These are phyloP conservation scores for Cephus rjabovi DNA, from an alignment of 2,888 invertebrate genomes.

Conservation along the genomic window DNA sequence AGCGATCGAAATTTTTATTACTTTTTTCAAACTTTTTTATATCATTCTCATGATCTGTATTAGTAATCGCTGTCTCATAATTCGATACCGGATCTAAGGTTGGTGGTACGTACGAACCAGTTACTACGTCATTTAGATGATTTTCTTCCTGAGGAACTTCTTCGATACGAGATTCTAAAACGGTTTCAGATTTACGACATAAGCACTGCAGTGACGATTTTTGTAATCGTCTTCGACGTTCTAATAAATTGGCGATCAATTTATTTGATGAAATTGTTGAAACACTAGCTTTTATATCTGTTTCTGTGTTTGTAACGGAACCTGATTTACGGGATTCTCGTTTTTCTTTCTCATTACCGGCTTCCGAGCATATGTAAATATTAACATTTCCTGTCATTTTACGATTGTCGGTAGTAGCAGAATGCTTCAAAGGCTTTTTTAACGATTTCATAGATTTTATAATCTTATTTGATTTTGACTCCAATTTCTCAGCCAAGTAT, in stretches of 20 bases:
- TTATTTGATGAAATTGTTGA: slow-evolving; percentile 36
- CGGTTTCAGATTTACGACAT: not conserved
- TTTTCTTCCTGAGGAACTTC: not conserved
- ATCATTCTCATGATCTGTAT: not conserved
- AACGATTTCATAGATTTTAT: not conserved
- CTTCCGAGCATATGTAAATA: slow-evolving; percentile 56
- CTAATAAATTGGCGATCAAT: slow-evolving; percentile 22
- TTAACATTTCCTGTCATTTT: slow-evolving; percentile 55
- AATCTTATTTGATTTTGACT: not conserved
- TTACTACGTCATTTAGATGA: not conserved
- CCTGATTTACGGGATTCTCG: not conserved
- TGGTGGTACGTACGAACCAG: not conserved
- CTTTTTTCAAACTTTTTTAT: not conserved
- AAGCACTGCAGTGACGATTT: not conserved
- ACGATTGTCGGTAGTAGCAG: slow-evolving; percentile 42
- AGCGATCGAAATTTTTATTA: not conserved
- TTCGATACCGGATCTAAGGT: not conserved
- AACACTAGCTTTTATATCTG: slow-evolving; percentile 16
- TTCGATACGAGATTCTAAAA: not conserved
- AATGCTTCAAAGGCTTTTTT: not conserved
- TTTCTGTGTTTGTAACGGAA: slow-evolving; percentile 5
- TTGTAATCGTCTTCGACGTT: not conserved
- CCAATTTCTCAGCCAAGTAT: not conserved
- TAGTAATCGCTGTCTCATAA: not conserved
- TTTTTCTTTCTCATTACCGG: slow-evolving; percentile 18